Conservation (phyloP, 1,140 invertebrate species). For the Grapholita molesta region DNA sequence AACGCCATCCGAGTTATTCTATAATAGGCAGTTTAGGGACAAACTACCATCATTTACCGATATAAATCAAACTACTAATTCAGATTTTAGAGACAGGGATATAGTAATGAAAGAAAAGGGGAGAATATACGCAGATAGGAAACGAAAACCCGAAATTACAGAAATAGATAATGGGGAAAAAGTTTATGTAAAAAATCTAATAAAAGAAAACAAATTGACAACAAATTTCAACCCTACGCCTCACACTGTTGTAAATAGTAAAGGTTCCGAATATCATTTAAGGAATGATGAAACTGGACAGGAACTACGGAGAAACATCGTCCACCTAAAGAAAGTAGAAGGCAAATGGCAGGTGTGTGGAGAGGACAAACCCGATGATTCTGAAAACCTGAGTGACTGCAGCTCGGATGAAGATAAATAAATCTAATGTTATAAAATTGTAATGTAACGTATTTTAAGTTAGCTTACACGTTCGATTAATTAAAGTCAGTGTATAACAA, state of each 20-base stretch:
- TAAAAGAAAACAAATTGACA: constrained; percentile 17
- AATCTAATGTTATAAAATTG: too few species aligned
- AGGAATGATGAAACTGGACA: constrained; percentile 19
- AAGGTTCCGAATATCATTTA: neutral
- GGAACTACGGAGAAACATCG: neutral
- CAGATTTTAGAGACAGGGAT: neutral
- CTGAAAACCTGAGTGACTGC: too few species aligned
- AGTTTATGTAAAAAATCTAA: constrained; percentile 19
- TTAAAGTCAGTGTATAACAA: too few species aligned
- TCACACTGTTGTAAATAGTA: neutral
- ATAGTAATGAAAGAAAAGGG: neutral
- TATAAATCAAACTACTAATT: neutral
- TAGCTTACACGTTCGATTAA: too few species aligned
- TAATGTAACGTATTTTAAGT: too few species aligned
- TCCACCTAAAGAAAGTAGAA: constrained; percentile 14
- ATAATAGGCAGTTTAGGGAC: neutral
- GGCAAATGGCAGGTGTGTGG: neutral
- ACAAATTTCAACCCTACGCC: constrained; percentile 7
- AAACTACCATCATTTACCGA: neutral
- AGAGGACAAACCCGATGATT: neutral
- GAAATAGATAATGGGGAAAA: neutral
- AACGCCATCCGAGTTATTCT: neutral
- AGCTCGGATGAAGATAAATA: too few species aligned
- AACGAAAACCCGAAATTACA: constrained; percentile 5
- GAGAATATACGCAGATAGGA: neutral